A percentile compares a stretch with the other conserved stretches of the same genome.
Conservation (phyloP, 2,888 invertebrate genomes). For the Panopea generosa region DNA sequence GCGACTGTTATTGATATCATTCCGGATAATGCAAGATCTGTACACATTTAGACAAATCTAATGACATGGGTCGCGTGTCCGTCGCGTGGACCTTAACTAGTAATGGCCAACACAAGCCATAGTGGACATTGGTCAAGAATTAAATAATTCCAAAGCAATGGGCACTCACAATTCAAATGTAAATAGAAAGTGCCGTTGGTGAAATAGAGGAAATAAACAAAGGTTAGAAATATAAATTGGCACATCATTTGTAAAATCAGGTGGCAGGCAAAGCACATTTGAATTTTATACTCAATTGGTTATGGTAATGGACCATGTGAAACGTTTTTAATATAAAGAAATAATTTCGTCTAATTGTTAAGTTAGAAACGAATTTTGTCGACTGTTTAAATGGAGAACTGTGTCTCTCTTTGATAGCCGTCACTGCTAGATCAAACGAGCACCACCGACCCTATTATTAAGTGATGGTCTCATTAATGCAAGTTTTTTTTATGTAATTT, state of each 20-base stretch:
- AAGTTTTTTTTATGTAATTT: constrained; percentile 19
- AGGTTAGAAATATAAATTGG: constrained; percentile 20
- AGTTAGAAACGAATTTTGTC: constrained; percentile 5
- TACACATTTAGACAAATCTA: constrained; percentile 14
- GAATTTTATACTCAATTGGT: constrained; percentile 36
- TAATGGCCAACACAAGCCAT: constrained; percentile 24
- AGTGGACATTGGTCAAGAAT: constrained; percentile 43
- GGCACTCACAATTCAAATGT: constrained; percentile 28
- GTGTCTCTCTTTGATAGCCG: too few relatives aligned
- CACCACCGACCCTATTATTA: too few relatives aligned
- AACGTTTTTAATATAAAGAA: constrained; percentile 11
- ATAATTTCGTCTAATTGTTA: too few relatives aligned
- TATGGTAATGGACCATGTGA: constrained; percentile 27
- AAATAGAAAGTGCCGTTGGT: constrained; percentile 27
- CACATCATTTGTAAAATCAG: constrained; percentile 20
- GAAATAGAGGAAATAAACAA: constrained; percentile 37
- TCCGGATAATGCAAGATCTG: constrained; percentile 19
- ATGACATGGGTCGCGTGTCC: constrained; percentile 13
- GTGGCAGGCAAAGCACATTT: constrained; percentile 31
- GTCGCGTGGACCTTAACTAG: constrained; percentile 25
- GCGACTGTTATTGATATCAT: constrained; percentile 35
- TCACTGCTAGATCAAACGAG: too few relatives aligned
- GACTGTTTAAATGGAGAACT: not conserved
- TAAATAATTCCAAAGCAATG: constrained; percentile 8
- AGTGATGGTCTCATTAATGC: too few relatives aligned